Evolutionary conservation across 2,113 vertebrate species (phyloP).

Genomic region (Thryonomys swinderianus): DNA sequence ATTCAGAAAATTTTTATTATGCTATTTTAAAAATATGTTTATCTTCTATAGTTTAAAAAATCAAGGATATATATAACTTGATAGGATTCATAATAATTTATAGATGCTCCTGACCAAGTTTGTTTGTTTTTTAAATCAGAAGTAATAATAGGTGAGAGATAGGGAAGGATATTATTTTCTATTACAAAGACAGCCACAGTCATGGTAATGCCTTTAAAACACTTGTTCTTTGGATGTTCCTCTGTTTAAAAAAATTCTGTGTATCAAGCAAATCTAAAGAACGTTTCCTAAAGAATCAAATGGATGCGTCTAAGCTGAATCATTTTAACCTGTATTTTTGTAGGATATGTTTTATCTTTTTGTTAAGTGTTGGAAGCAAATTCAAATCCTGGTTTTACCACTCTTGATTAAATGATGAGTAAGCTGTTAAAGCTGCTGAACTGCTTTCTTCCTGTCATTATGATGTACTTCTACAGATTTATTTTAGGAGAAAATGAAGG

Average conservation of each 20-base stretch:
- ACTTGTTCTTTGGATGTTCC: background rate
- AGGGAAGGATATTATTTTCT: background rate
- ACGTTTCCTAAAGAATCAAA: background rate
- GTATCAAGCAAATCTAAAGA: background rate
- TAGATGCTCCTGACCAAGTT: background rate
- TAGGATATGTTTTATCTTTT: background rate
- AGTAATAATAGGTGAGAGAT: background rate
- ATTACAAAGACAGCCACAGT: background rate
- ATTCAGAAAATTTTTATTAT: background rate
- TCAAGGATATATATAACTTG: background rate
- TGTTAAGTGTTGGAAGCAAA: background rate
- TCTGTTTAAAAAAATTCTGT: background rate
- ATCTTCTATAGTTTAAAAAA: background rate
- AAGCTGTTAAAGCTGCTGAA: background rate
- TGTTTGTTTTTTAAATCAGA: background rate
- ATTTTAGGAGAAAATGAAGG: constrained; percentile 18
- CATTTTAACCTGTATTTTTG: constrained; percentile 35
- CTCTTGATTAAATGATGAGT: background rate
- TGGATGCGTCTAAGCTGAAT: background rate
- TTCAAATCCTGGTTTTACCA: background rate
- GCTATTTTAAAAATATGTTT: background rate
- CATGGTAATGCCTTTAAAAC: background rate
- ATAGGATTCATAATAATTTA: background rate
- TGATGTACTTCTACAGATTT: background rate
- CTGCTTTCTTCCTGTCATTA: background rate